Evolutionary conservation across 2,113 vertebrate genomes (phyloP).

Genomic region (Menura novaehollandiae): DNA sequence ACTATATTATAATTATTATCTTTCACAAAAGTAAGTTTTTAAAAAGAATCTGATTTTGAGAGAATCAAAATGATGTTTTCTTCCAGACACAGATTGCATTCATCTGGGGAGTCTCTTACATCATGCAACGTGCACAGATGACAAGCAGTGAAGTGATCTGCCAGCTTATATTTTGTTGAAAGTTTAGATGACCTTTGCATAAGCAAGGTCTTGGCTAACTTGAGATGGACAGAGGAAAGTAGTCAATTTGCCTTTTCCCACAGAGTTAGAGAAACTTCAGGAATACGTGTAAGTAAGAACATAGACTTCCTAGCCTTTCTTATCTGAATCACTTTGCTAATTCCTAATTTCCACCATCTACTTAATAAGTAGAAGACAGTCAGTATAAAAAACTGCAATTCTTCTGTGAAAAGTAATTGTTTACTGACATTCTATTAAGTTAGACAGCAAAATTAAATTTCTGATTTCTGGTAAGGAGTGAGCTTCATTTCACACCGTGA

Average conservation of each 20-base stretch:
- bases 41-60: neutral
- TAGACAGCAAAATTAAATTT: neutral
- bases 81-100: neutral
- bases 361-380: neutral
- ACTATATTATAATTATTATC: neutral
- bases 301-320: neutral
- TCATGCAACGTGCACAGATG: neutral
- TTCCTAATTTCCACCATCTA: neutral
- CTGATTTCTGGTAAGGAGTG: neutral
- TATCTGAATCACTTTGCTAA: neutral
- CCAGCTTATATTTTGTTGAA: neutral
- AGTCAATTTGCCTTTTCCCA: neutral
- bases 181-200: neutral
- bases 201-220: neutral
- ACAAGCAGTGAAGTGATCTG: neutral
- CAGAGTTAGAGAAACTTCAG: neutral
- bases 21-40: neutral
- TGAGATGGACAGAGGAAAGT: neutral
- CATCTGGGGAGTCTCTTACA: neutral
- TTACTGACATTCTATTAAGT: neutral
- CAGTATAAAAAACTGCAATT: neutral
- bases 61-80: neutral
- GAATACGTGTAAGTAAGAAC: neutral
- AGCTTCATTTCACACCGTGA: neutral
- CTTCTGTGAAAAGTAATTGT: neutral